These are phyloP conservation scores for Chrysotoxum bicinctum DNA, from an alignment of 2,888 invertebrate genomes.

Conservation along the genomic window DNA sequence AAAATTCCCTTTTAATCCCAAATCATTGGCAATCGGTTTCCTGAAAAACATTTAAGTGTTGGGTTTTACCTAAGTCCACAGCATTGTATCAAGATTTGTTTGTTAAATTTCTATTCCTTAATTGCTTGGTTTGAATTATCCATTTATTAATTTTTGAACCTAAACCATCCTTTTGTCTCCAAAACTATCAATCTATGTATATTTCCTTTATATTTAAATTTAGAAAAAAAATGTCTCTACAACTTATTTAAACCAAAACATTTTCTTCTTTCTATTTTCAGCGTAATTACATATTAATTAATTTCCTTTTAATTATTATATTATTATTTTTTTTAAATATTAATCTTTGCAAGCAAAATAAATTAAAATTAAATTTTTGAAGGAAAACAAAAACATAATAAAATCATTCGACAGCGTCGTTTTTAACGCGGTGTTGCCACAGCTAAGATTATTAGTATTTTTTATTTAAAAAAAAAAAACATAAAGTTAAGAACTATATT, in stretches of 20 bases:
- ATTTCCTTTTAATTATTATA: constrained; percentile 65
- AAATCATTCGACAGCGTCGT: constrained; percentile 58
- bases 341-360: constrained; percentile 76
- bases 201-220: constrained; percentile 4
- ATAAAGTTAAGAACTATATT: constrained; percentile 59
- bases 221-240: constrained; percentile 76
- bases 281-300: constrained; percentile 77
- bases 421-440: constrained; percentile 59
- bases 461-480: constrained; percentile 56
- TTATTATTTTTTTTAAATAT: constrained; percentile 75
- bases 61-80: too few species aligned
- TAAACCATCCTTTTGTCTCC: not conserved
- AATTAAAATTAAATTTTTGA: constrained; percentile 63
- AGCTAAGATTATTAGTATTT: constrained; percentile 70
- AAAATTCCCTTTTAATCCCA: too few species aligned
- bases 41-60: too few species aligned
- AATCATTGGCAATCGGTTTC: too few species aligned
- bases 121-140: not conserved
- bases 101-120: not conserved
- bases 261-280: constrained; percentile 74
- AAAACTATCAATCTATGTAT: not conserved
- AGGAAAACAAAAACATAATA: constrained; percentile 51
- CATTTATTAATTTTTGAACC: not conserved
- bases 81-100: too few species aligned
- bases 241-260: constrained; percentile 50